Conservation (phyloP, 2,888 invertebrate species). For the Tiliacea aurago region DNA sequence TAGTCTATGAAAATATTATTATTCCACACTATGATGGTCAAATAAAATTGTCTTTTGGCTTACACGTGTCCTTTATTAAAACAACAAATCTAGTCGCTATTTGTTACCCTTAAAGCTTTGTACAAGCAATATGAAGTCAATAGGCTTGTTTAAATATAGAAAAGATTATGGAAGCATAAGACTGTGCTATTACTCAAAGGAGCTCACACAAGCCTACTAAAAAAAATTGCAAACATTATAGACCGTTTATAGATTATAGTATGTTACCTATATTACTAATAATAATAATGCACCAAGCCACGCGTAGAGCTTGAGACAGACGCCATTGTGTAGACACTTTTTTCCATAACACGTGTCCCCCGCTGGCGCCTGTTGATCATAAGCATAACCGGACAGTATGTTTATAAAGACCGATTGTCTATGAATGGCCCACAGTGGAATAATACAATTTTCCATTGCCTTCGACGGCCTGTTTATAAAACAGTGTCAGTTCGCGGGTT, state of each 20-base stretch:
- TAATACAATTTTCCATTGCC: constrained; percentile 65
- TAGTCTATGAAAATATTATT: background rate
- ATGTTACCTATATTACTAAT: constrained; percentile 18
- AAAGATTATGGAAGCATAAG: background rate
- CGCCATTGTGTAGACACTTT: constrained; percentile 59
- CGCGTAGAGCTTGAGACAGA: constrained; percentile 31
- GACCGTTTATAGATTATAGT: constrained; percentile 17
- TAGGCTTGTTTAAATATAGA: constrained; percentile 2
- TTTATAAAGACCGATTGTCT: constrained; percentile 72
- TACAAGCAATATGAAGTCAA: background rate
- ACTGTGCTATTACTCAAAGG: background rate
- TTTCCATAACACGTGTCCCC: constrained; percentile 64
- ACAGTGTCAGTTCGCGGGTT: constrained; percentile 61
- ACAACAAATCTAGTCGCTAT: background rate
- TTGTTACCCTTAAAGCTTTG: background rate
- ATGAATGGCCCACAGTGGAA: constrained; percentile 58
- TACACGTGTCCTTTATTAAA: constrained; percentile 15
- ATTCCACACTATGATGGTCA: background rate
- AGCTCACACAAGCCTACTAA: constrained; percentile 27
- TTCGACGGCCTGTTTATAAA: constrained; percentile 69
- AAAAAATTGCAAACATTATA: constrained; percentile 43
- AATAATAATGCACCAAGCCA: constrained; percentile 15
- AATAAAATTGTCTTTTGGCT: background rate
- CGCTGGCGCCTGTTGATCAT: constrained; percentile 52
- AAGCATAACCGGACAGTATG: constrained; percentile 58